phyloP scores from a whole-genome alignment of 35 echinoderm and acorn worm species.

The Eucidaris tribuloides region DNA sequence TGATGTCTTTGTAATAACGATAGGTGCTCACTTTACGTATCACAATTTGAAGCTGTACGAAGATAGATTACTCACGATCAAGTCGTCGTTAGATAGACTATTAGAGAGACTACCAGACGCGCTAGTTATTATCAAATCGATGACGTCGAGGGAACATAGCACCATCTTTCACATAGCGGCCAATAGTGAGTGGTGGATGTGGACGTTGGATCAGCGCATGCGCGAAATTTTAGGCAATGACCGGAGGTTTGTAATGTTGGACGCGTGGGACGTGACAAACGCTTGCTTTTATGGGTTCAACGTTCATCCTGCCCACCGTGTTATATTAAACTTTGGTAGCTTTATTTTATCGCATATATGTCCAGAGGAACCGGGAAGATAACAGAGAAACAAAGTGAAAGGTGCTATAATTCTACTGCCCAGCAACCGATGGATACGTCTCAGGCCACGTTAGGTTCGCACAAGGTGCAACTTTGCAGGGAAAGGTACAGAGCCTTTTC shows the following conservation, averaged over 20 bases:
- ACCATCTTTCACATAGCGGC: neutral
- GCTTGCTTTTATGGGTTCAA: neutral
- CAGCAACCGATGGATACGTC: too few species aligned
- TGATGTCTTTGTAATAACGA: neutral
- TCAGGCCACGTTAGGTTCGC: too few species aligned
- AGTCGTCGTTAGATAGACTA: neutral
- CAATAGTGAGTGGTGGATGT: slow-evolving; percentile 29
- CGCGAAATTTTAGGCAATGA: neutral
- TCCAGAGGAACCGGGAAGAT: neutral
- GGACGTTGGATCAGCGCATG: neutral
- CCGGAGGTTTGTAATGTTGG: neutral
- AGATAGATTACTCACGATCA: neutral
- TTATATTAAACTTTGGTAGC: neutral
- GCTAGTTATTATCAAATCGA: neutral
- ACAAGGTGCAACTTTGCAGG: too few species aligned
- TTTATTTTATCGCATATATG: neutral
- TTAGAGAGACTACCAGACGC: neutral
- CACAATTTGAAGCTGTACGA: slow-evolving; percentile 3
- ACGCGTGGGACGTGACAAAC: neutral
- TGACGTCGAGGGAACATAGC: neutral
- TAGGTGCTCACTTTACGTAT: slow-evolving; percentile 6
- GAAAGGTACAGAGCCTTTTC: too few species aligned
- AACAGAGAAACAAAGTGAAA: neutral
- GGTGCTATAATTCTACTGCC: too few species aligned
- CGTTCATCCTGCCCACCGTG: neutral